Conservation (phyloP, 2,797 vertebrate genomes). For the Euthynnus affinis region DNA sequence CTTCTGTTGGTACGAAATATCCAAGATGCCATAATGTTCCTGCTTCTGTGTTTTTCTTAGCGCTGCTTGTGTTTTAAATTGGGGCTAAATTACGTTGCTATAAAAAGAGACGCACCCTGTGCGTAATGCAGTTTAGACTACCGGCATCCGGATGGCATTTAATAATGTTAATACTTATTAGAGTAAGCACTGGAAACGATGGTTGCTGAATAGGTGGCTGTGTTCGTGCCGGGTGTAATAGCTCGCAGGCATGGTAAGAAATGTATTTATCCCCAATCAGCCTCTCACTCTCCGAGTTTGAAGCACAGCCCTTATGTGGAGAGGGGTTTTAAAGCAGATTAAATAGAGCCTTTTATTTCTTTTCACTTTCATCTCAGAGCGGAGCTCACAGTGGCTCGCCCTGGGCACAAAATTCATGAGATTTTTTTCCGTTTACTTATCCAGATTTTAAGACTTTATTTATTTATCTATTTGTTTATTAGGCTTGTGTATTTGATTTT, state of each 20-base stretch:
- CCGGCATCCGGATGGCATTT: constrained; percentile 92
- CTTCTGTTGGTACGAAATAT: constrained; percentile 30
- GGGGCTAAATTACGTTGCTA: constrained; percentile 88
- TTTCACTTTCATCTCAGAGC: constrained; percentile 99
- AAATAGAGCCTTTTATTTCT: constrained; percentile 99
- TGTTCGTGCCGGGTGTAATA: constrained; percentile 96
- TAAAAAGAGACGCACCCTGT: constrained; percentile 89
- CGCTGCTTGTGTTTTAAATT: constrained; percentile 83
- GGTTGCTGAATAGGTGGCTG: constrained; percentile 92
- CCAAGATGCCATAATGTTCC: constrained; percentile 42
- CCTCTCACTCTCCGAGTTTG: constrained; percentile 93
- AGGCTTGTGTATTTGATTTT: constrained; percentile 73
- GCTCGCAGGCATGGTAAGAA: constrained; percentile 95
- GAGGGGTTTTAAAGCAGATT: constrained; percentile 99
- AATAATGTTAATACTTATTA: constrained; percentile 99
- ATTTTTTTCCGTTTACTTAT: constrained; percentile 78
- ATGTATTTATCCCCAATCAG: constrained; percentile 98
- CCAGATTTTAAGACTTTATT: constrained; percentile 86
- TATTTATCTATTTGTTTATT: constrained; percentile 88
- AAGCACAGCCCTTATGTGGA: constrained; percentile 95
- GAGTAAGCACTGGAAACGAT: constrained; percentile 94
- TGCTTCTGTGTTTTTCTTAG: constrained; percentile 69
- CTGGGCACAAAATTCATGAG: constrained; percentile 93
- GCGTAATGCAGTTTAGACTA: constrained; percentile 87
- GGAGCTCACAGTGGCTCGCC: constrained; percentile 93